Percentiles rank a stretch among this genome's conserved stretches.
These are phyloP conservation scores for Orthonyx spaldingii DNA, from an alignment of 2,113 vertebrate species.

Conservation along the genomic window DNA sequence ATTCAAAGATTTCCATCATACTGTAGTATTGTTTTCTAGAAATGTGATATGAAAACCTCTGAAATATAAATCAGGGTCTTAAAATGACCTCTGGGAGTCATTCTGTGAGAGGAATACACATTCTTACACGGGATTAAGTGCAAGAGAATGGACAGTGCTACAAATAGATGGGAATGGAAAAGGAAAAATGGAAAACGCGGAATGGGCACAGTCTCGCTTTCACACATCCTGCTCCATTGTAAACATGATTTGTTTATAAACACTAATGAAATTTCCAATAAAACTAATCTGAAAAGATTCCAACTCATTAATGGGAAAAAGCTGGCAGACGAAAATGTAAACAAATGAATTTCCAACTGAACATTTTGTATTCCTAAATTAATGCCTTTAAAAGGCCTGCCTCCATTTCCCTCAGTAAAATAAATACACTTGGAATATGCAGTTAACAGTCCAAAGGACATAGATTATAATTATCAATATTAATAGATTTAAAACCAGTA, in stretches of 20 bases:
- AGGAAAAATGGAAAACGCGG: background rate
- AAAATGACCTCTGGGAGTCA: background rate
- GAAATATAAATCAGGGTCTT: conserved; percentile 11
- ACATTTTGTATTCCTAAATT: background rate
- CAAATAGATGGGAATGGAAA: background rate
- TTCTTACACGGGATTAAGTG: background rate
- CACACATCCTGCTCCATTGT: background rate
- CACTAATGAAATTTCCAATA: background rate
- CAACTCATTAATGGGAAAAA: background rate
- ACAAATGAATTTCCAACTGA: background rate
- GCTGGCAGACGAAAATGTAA: background rate
- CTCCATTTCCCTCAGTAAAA: background rate
- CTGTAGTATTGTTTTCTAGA: conserved; percentile 4
- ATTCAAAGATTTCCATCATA: conserved; percentile 42
- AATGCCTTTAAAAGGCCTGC: background rate
- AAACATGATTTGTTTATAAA: background rate
- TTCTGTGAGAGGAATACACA: background rate
- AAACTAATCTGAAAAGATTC: background rate
- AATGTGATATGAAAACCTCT: background rate
- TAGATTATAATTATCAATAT: background rate
- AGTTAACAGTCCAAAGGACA: background rate
- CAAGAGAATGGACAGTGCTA: background rate
- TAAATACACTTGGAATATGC: background rate
- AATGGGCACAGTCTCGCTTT: background rate
- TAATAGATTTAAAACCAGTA: background rate